A percentile compares a stretch with the other conserved stretches of the same genome.
phyloP scores from a whole-genome alignment of 2,113 vertebrate genomes.

The Tragelaphus strepsiceros region DNA sequence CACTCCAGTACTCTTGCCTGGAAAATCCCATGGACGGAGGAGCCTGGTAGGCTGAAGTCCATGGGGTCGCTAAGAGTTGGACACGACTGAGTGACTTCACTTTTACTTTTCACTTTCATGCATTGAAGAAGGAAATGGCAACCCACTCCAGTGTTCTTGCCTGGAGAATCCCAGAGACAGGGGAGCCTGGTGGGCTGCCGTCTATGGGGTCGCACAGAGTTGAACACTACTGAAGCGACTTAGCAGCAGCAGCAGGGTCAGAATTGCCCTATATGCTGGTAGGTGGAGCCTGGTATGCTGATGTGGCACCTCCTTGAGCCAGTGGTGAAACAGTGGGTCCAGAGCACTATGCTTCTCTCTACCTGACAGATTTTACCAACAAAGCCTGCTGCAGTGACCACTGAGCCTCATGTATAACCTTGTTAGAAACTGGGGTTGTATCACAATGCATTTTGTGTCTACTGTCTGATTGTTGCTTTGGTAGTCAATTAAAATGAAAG shows the following conservation, averaged over 20 bases:
- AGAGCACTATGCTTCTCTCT: not conserved
- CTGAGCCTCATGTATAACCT: not conserved
- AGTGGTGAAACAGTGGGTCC: not conserved
- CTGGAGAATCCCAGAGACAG: no score
- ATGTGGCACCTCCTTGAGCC: not conserved
- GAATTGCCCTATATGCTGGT: not conserved
- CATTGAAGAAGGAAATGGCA: no score
- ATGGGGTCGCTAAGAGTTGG: no score
- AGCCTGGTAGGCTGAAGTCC: no score
- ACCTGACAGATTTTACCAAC: not conserved
- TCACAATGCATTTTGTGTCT: not conserved
- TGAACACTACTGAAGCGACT: accelerated
- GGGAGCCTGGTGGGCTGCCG: no score
- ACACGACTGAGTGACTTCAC: no score
- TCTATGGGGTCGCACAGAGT: no score
- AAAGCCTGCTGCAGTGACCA: not conserved
- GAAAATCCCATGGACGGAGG: no score
- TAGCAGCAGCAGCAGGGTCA: not conserved
- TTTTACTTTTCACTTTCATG: no score
- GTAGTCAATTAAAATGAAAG: not conserved
- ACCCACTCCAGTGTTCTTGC: no score
- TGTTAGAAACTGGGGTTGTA: not conserved
- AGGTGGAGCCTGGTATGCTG: not conserved
- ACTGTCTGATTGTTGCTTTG: not conserved
- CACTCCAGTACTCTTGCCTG: no score